Base-by-base conservation (phyloP, 2,888 invertebrate genomes). In the Acronicta aceris region DNA sequence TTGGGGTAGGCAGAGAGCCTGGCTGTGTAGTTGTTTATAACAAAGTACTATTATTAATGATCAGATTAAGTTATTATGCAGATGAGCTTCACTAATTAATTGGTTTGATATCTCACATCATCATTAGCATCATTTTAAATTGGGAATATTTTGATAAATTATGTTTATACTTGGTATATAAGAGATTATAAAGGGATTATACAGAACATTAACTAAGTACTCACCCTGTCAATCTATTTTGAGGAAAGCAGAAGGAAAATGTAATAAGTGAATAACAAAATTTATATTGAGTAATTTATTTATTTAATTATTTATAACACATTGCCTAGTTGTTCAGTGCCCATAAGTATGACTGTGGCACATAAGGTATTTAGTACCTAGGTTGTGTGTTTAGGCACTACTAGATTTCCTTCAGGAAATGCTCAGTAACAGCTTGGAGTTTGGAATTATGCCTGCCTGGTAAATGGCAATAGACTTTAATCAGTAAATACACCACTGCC, bases 221-320 rank as follows among this genome's bases (percentile, higher is more conserved):
- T 88, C 75, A 89, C 89, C 81, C 89, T 79, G 72, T 89, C 89
- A 83, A 89, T 88, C 87, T 89, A n/a, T 77, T 74, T 64, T 47
- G 33, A 41, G 25, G 65, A 51, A 65, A 65, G 78, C 70, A 78
- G 54, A 33, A 61, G 36, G 38, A 67, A 67, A 74, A 70, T 49
- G 65, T 59, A 65, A 10, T 9, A n/a, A 8, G 15, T 61, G 61
- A 55, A 27, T 54, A 33, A 10, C 5, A 47, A 33, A 3, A 33
- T 12, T 33, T 33, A 12, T 12, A 33, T 33, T 2, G 8, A 30
- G 5, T 7, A 6, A 27, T 27, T n/a, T 27, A 27, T 9, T 30
- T 30, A 9, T 30, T 1, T 9, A 0, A 9, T 27, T 7, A 30
- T 30, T 30, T n/a, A n/a, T n/a, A n/a, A n/a, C n/a, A n/a, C n/a